Evolutionary conservation across 2,888 invertebrate genomes (phyloP), one percentile per base, ranked within the genome.

Genomic region (Hypomecis atomaria): DNA sequence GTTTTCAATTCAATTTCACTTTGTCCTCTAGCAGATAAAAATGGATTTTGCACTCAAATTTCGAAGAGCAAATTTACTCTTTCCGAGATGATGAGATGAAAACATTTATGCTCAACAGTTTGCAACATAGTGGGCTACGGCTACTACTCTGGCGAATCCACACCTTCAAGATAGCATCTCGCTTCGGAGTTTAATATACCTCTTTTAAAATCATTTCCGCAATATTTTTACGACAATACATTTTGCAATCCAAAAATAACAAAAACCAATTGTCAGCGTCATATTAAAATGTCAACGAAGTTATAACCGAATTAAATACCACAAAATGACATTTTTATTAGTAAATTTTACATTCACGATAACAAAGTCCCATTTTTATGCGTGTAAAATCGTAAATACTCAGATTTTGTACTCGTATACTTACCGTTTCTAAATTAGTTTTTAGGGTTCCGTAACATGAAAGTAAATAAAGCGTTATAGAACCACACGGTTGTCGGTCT

Each of bases 321-420:
- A 64, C 13, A 70, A 66, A 38, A 75, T 73, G 70, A 70, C 73
- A 54, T 72, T 75, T 79, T 81, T 76, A 81, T 77, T 63, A 47
- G 59, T 71, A 57, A 57, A 74, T 71, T 75, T 78, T 77, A 75
- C 76, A 75, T 66, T 59, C 53, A 40, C 48, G 67, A 69, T 66
- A 70, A 70, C 69, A 65, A 66, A 69, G 62, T 59, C 47, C 54
- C 54, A 68, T 64, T 72, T 75, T 75, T 73, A 76, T 62, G 59
- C 58, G 65, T 69, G 72, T 71, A 67, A 60, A 66, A 63, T 43
- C 69, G 68, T 70, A 68, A 69, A 70, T 67, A 65, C 54, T 43
- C 59, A 60, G 56, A 65, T 65, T 61, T 58, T 65, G 60, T 65
- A 65, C 65, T 65, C 57, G 57, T 65, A 57, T 60, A 57, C 57